Base-by-base conservation (phyloP, 2,113 vertebrate genomes). In the Hippolais icterina region DNA sequence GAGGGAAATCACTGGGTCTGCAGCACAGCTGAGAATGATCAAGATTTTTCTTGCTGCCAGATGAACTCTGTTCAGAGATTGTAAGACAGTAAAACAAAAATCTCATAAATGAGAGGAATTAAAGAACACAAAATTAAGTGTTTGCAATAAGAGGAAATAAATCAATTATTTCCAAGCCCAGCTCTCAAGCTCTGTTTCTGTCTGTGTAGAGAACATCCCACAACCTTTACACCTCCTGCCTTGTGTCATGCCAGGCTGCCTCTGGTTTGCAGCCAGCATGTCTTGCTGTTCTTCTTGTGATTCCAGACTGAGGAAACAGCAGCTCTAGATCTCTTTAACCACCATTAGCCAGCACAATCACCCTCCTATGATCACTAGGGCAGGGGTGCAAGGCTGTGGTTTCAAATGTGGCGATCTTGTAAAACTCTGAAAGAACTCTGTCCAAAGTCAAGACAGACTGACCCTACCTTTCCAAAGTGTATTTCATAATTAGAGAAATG, bases 291-390 rank as follows among this genome's bases (percentile, higher is more conserved):
- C 12, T 69, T 71, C 60, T 79, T 77, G 65, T 79, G 52, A 18
- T 93, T 90, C 39, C 49, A 56, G 42, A 25, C 61, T 88, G 72
- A 59, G 89, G 82, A 83, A 93, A 44, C 69, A 97, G 92, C 87
- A 91, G 88, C 59, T 94, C 68, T 70, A 83, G 60, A 49, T 83
- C 72, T 87, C 64, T 88, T 86, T 85, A 74, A 91, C 86, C 61
- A 80, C 50, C 83, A 39, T 88, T 75, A 88, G 50, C 44, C 68
- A 85, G 68, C 49, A 75, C 49, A 89, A 33, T 70, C 72, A 31
- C 29, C 35, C 90, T 31, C 42, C 49, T 39, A 9, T 0, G 2
- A 22, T 60, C 70, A 39, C 60, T 7, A 31, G 59, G 50, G 18
- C 31, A 85, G 75, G 19, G 46, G 15, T 50, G 47, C 50, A 69